A percentile compares a stretch with the other conserved stretches of the same genome.
Evolutionary conservation across 2,113 vertebrate genomes (phyloP).

Genomic region (Lamprotornis superbus): DNA sequence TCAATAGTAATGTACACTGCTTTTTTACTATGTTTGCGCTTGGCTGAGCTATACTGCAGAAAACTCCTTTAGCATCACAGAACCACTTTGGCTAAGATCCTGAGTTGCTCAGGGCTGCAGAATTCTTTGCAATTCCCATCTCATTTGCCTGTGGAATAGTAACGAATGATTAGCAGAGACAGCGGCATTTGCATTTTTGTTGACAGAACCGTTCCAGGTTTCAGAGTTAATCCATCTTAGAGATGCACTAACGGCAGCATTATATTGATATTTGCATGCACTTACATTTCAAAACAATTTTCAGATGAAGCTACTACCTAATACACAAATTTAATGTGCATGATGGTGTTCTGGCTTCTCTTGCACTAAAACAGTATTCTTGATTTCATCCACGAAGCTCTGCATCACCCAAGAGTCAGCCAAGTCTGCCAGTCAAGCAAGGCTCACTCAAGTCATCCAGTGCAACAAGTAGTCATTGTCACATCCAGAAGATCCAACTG

Average conservation of each 20-base stretch:
- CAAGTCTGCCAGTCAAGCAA: not conserved
- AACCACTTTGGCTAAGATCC: slow-evolving; percentile 24
- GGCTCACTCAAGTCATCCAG: not conserved
- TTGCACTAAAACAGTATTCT: not conserved
- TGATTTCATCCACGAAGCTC: not conserved
- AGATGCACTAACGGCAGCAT: not conserved
- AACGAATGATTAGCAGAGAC: slow-evolving; percentile 41
- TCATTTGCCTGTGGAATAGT: slow-evolving; percentile 36
- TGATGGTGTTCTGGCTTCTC: not conserved
- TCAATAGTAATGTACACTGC: not conserved
- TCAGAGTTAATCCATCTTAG: slow-evolving; percentile 30
- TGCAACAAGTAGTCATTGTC: not conserved
- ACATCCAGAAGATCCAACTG: not conserved
- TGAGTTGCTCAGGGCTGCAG: slow-evolving; percentile 32
- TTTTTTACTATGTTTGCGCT: not conserved
- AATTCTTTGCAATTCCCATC: slow-evolving; percentile 44
- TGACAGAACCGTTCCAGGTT: slow-evolving; percentile 1
- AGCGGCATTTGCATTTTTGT: slow-evolving; percentile 29
- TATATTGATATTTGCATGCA: not conserved
- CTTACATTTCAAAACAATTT: not conserved
- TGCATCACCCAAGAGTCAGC: not conserved
- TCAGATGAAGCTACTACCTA: not conserved
- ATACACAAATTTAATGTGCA: not conserved
- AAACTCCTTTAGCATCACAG: slow-evolving; percentile 29
- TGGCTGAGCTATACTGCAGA: not conserved